Evolutionary conservation across 2,797 vertebrate genomes (phyloP), one percentile per base, ranked within the genome.

Genomic region (Myotis vivesi): DNA sequence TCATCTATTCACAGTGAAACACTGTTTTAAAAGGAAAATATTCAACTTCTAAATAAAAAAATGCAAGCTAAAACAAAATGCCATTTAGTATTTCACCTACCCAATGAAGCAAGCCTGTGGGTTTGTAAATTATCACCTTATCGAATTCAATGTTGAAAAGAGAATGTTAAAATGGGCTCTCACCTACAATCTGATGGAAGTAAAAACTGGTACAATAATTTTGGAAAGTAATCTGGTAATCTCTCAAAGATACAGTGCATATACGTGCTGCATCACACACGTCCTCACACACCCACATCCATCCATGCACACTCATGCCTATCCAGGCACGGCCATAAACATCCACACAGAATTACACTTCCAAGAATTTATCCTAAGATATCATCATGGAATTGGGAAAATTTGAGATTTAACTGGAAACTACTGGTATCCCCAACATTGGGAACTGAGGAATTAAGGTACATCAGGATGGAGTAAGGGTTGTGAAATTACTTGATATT

Each of bases 321-420:
- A 79, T 38, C 51, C 76, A 38, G 17, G 12, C 11, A 16, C 1
- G 2, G 3, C 20, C 6, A 10, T 9, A 9, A 15, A 13, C 38
- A 44, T 55, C 57, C 15, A 5, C 1, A n/a, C 20, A 33, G 36
- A 41, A 13, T 5, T 9, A 73, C 55, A 8, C 38, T 55, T 49
- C 36, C 71, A 62, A 57, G 51, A 33, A 92, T 15, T 44, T 13
- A n/a, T 44, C 44, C 62, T 25, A 7, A 62, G 38, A 13, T 30
- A 23, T 12, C 44, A 44, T 2, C 3, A 15, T 4, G 25, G 33
- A 59, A 38, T 1, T 88, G 12, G 76, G 19, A 28, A 75, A 71
- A 62, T 46, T 2, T 66, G 38, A 73, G 25, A 69, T 36, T 62
- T 64, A 73, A 88, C 55, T 72, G n/a, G 33, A 81, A 93, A 41